Conservation (phyloP, 2,113 vertebrate genomes). For the Hyla sarda region DNA sequence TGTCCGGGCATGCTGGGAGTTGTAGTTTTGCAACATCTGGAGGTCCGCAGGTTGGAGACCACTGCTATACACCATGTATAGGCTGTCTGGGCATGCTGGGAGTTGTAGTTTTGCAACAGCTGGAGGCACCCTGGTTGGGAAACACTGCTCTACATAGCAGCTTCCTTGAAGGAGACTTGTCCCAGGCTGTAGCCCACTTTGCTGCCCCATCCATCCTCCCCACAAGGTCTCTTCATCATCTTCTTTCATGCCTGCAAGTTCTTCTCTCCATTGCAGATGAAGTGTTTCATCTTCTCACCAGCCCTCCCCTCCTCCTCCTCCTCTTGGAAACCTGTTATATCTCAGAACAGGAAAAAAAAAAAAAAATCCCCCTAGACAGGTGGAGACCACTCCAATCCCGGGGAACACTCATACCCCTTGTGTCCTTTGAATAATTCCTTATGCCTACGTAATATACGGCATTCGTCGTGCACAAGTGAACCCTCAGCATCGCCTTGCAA, state of each 20-base stretch:
- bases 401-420: neutral
- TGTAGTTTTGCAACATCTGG: no score
- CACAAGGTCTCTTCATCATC: neutral
- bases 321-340: neutral
- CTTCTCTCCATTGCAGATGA: constrained; percentile 47
- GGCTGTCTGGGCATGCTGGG: no score
- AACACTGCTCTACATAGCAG: neutral
- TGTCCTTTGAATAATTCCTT: no score
- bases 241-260: constrained; percentile 27
- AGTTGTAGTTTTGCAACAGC: no score
- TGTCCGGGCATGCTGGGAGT: no score
- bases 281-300: constrained; percentile 12
- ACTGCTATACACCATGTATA: no score
- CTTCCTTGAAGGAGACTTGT: neutral
- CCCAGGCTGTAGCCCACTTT: neutral
- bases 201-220: neutral
- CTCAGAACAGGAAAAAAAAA: constrained; percentile 8
- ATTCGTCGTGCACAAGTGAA: neutral
- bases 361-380: constrained; percentile 1
- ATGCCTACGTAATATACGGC: neutral
- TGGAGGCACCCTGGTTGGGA: no score
- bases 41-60: no score
- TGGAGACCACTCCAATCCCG: neutral
- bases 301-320: neutral
- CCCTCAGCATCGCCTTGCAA: neutral